A percentile compares a stretch with the other conserved stretches of the same genome.
Conservation (phyloP, 2,888 invertebrate genomes). For the Conchocele bisecta region DNA sequence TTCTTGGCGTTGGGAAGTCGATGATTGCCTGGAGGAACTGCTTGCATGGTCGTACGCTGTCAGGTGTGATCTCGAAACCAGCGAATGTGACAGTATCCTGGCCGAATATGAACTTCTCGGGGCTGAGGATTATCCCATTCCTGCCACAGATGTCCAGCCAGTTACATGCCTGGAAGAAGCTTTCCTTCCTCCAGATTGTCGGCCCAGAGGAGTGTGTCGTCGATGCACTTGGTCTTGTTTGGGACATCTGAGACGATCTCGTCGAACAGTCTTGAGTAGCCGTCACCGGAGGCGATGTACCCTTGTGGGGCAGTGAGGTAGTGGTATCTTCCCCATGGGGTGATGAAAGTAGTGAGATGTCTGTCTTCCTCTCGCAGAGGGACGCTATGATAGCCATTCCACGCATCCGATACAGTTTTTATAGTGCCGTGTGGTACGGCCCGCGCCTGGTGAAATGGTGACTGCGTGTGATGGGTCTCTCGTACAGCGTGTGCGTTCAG, state of each 20-base stretch:
- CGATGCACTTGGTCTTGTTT: conserved; percentile 63
- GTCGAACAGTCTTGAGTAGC: conserved; percentile 43
- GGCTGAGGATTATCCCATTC: conserved; percentile 65
- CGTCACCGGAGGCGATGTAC: conserved; percentile 45
- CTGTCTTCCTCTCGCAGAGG: too few relatives aligned
- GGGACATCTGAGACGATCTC: conserved; percentile 59
- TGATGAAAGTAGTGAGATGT: too few relatives aligned
- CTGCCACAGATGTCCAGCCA: conserved; percentile 61
- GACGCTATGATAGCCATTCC: too few relatives aligned
- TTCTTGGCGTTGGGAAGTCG: conserved; percentile 55
- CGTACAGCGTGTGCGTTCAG: conserved; percentile 58
- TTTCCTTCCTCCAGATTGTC: conserved; percentile 51
- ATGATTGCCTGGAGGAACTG: conserved; percentile 50
- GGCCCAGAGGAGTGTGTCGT: conserved; percentile 59
- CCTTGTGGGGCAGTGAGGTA: conserved; percentile 47
- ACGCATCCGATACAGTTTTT: too few relatives aligned
- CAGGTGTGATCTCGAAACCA: conserved; percentile 40
- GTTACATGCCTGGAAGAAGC: conserved; percentile 57
- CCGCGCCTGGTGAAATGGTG: conserved; percentile 63
- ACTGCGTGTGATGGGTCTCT: conserved; percentile 62
- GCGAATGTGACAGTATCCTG: conserved; percentile 52
- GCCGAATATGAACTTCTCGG: conserved; percentile 64
- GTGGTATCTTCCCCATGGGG: too few relatives aligned
- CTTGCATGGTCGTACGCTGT: conserved; percentile 48
- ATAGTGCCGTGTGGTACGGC: too few relatives aligned